Conservation (phyloP, 2,797 vertebrate species). For the Cuculus canorus region DNA sequence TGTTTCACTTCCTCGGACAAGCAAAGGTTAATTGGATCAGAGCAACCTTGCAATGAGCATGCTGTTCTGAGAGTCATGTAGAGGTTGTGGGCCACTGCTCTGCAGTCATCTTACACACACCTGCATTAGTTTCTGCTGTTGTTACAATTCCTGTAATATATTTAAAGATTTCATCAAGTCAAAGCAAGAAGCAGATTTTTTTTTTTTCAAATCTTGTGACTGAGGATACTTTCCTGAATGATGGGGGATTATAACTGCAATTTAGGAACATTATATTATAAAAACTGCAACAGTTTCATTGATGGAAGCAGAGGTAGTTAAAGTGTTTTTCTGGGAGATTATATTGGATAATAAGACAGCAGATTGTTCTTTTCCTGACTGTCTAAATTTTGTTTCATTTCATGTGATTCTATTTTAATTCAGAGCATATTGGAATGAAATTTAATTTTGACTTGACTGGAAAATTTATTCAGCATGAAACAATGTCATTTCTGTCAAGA, state of each 20-base stretch:
- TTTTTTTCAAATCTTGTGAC: not conserved
- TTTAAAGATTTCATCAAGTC: not conserved
- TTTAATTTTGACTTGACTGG: not conserved
- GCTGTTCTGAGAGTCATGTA: not conserved
- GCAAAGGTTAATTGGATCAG: not conserved
- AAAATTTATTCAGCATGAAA: not conserved
- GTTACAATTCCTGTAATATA: not conserved
- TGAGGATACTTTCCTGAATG: not conserved
- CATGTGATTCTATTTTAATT: not conserved
- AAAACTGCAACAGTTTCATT: not conserved
- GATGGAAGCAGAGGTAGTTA: not conserved
- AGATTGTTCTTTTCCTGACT: not conserved
- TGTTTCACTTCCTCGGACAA: not conserved
- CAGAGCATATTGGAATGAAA: not conserved
- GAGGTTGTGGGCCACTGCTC: not conserved
- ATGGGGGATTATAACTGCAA: not conserved
- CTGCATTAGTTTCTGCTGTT: not conserved
- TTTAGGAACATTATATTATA: not conserved
- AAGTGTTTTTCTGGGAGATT: not conserved
- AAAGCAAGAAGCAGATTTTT: not conserved
- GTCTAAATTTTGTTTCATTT: not conserved
- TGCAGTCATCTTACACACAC: rapidly evolving
- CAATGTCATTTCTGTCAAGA: not conserved
- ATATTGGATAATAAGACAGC: not conserved
- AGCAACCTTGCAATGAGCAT: not conserved